Conservation (phyloP, 2,113 vertebrate genomes). For the Oophaga pumilio region DNA sequence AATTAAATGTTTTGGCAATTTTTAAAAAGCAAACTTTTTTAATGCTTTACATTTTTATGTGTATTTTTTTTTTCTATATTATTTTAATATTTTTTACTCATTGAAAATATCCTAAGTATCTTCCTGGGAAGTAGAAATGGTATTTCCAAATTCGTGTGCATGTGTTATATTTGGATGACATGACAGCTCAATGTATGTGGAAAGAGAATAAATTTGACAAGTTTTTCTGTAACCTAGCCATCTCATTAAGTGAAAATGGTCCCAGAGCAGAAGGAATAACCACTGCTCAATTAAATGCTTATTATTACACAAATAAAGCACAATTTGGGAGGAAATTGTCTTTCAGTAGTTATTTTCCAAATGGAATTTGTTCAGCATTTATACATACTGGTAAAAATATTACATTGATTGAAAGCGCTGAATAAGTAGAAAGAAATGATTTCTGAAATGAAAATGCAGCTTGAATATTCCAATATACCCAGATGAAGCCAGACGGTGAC, state of each 20-base stretch:
- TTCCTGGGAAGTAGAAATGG: background rate
- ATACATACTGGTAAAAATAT: background rate
- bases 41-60: background rate
- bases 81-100: background rate
- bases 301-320: conserved; percentile 17
- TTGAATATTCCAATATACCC: background rate
- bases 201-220: conserved; percentile 5
- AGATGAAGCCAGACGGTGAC: background rate
- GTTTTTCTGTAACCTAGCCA: background rate
- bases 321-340: background rate
- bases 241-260: conserved; percentile 29
- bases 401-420: background rate
- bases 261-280: conserved; percentile 41
- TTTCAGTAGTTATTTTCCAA: background rate
- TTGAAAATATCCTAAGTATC: no score
- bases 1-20: background rate
- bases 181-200: conserved; percentile 5
- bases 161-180: background rate
- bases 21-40: background rate
- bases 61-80: background rate
- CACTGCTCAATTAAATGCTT: conserved; percentile 31
- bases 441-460: background rate
- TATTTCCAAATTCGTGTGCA: background rate
- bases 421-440: background rate
- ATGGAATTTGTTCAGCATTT: background rate